These are phyloP conservation scores for Chloropsis hardwickii DNA, from an alignment of 2,113 vertebrate species.

Conservation along the genomic window DNA sequence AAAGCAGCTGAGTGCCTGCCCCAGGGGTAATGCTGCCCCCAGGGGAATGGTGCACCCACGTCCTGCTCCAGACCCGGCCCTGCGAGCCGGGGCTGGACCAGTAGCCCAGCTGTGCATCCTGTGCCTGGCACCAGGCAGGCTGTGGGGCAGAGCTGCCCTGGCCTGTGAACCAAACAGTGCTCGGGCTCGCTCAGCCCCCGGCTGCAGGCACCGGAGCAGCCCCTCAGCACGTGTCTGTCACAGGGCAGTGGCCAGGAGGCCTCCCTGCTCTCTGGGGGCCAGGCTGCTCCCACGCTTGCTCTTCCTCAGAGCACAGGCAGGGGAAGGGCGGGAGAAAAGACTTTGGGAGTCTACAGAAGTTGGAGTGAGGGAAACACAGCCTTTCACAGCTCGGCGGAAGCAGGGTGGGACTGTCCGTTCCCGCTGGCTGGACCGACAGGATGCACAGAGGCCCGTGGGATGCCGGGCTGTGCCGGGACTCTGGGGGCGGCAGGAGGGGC, in stretches of 20 bases:
- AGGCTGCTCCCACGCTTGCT: not conserved
- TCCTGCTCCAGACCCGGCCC: accelerated
- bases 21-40: not conserved
- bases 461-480: accelerated
- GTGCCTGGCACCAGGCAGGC: not conserved
- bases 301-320: not conserved
- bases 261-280: not conserved
- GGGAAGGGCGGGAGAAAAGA: not conserved
- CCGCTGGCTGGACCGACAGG: accelerated
- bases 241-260: accelerated
- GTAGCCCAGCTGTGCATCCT: not conserved
- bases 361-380: not conserved
- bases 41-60: not conserved
- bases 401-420: not conserved
- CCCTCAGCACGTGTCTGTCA: not conserved
- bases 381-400: not conserved
- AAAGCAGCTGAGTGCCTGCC: not conserved
- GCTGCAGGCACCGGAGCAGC: not conserved
- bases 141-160: not conserved
- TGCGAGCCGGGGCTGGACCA: not conserved
- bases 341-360: not conserved
- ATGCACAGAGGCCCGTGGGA: not conserved
- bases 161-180: not conserved
- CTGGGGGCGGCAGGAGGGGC: not conserved
- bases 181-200: accelerated